Evolutionary conservation across 2,888 invertebrate genomes (phyloP), one percentile per base, ranked within the genome.

Genomic region (Spilarctia lutea): DNA sequence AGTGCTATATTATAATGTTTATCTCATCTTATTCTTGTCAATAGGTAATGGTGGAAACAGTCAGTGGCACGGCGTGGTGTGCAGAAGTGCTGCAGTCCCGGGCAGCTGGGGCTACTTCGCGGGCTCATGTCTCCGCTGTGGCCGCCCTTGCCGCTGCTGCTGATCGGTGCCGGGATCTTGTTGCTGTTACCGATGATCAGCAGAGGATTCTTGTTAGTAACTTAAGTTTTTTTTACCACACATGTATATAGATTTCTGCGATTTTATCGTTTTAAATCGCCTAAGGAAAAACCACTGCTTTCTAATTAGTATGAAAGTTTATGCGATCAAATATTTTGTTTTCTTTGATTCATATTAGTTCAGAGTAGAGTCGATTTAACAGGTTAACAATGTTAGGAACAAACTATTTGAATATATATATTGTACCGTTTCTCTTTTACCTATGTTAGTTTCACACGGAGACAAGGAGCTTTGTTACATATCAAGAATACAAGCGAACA

Each of bases 131-230:
- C 78, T 97, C 97, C 67, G 98, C 98, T 0, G 97, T 97, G 33
- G 97, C 98, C 85, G 98, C 98, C 10, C 96, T 99, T 30, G 97
- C 98, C 82, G 97, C 98, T 39, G 98, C 99, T n/a, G 96, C 98
- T 73, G 98, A 99, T 92, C 97, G 98, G 89, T 98, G 98, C 88
- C 97, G 97, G 76, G 99, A 99, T 92, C 97, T 98, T 83, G 97
- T 99, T 30, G 97, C 99, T 84, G 97, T 99, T 83, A 98, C 99
- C 33, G 98, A 98, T 91, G 97, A 98, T 87, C 97, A 97, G 87
- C 97, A 98, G 89, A 97, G 97, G 92, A 97, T 99, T 91, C 97
- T 98, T 96, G 98, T 98, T 87, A 92, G 92, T 72, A 66, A 18
- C 33, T 35, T 71, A 65, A 18, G 30, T 56, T 56, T 27, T 27